These are phyloP conservation scores for Theonella swinhoei DNA, from an alignment of 37 sponge, comb jelly and placozoan species.

Conservation along the genomic window DNA sequence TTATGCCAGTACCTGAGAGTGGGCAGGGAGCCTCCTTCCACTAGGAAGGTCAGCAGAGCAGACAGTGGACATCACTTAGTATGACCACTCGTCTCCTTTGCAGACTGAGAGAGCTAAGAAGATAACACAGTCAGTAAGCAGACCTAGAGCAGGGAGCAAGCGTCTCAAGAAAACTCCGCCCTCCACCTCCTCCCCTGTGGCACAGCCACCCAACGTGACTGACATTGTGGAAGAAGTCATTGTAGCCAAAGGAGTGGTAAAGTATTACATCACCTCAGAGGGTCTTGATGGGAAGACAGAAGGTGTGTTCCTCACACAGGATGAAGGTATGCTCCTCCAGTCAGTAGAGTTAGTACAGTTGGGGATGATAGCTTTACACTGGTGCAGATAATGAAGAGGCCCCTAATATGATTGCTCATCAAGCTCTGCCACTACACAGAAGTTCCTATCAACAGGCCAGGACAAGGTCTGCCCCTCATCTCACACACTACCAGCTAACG, in stretches of 20 bases:
- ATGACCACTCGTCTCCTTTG: too few relatives aligned
- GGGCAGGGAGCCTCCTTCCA: slow-evolving; percentile 22
- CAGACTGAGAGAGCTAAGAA: too few relatives aligned
- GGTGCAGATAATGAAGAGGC: slow-evolving; percentile 25
- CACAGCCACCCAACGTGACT: neutral
- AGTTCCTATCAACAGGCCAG: neutral
- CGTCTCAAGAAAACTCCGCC: neutral
- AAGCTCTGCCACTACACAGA: neutral
- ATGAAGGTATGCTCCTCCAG: slow-evolving; percentile 25
- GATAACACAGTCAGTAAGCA: too few relatives aligned
- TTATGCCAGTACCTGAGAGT: slow-evolving; percentile 72
- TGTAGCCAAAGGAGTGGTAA: slow-evolving; percentile 13
- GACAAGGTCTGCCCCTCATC: neutral
- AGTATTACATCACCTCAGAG: slow-evolving; percentile 43
- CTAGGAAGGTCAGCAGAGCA: too few relatives aligned
- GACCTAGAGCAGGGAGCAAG: neutral
- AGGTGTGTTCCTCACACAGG: slow-evolving; percentile 70
- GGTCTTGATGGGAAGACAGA: neutral
- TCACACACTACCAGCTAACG: too few relatives aligned
- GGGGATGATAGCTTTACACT: too few relatives aligned
- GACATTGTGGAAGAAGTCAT: slow-evolving; percentile 50
- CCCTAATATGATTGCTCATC: slow-evolving; percentile 8
- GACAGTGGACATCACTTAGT: too few relatives aligned
- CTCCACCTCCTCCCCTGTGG: neutral
- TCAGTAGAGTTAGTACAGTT: neutral